Evolutionary conservation across 2,113 vertebrate genomes (phyloP), one percentile per base, ranked within the genome.

Genomic region (Mormyrus lacerda): DNA sequence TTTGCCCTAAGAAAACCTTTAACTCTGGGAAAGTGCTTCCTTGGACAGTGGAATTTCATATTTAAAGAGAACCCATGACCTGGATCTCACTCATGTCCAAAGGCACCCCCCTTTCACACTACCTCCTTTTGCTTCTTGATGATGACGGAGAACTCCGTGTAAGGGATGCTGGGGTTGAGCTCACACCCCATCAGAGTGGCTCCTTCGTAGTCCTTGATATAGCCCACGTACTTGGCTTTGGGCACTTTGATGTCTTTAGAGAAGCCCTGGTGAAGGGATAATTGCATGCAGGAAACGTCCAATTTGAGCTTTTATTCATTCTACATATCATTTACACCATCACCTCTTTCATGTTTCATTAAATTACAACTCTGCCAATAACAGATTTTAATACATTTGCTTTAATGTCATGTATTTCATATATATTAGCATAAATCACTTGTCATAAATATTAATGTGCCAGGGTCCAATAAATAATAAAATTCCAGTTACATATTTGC

Each of bases 61-160:
- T 7, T 35, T 35, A 79, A 19, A 42, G 35, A 42, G 58, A 42
- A n/a, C 35, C 31, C 69, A 65, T 3, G 58, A 65, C 9, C 61
- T 69, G 61, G 3, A 69, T 31, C n/a, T 65, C 61, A 65, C 61
- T 11, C 61, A 4, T 1, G 10, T 31, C n/a, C n/a, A 27, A 27
- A 65, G 61, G 8, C 61, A 27, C 9, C 11, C 31, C 44, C 53
- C 35, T 17, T 2, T 55, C 35, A 90, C 92, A 1, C n/a, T 91
- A 99, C 98, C 97, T 99, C 98, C 93, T 99, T 99, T 93, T 99
- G 98, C 91, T 99, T 99, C 94, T 99, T 99, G 93, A 99, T 99
- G 92, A 99, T 99, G 90, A 99, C 97, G 9, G 98, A 99, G 94
- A 99, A 99, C 93, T 99, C 98, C 0, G 98, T 99, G 93, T 99